Evolutionary conservation across 2,113 vertebrate genomes (phyloP).

Genomic region (Natator depressus): DNA sequence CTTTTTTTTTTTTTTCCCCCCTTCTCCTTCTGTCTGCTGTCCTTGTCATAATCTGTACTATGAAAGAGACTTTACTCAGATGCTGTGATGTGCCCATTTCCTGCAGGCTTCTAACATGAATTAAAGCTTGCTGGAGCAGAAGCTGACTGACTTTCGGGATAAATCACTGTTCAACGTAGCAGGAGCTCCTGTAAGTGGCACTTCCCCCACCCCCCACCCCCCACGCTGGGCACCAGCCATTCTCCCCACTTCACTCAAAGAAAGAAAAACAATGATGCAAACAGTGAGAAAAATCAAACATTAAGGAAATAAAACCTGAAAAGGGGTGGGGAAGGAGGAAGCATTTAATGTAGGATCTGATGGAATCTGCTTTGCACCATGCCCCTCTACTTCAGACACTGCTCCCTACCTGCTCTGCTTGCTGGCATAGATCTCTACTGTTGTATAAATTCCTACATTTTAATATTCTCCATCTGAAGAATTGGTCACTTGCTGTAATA

Average conservation of each 20-base stretch:
- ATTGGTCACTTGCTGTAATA: neutral
- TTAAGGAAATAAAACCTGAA: conserved; percentile 46
- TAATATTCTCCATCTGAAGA: neutral
- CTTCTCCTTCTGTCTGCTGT: conserved; percentile 11
- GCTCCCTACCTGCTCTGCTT: neutral
- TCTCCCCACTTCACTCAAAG: neutral
- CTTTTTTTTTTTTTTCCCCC: neutral
- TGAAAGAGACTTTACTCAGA: conserved; percentile 61
- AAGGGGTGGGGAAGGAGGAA: neutral
- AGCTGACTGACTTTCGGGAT: conserved; percentile 29
- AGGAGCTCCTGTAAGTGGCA: conserved; percentile 38
- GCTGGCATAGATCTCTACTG: neutral
- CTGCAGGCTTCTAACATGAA: conserved; percentile 48
- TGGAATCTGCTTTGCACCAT: neutral
- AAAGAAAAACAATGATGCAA: fast-evolving
- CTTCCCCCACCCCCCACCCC: neutral
- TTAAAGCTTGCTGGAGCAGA: conserved; percentile 57
- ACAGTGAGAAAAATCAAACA: conserved; percentile 32
- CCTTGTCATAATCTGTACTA: conserved; percentile 48
- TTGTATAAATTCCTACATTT: neutral
- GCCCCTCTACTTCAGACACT: neutral
- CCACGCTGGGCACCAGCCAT: neutral
- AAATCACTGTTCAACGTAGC: conserved; percentile 14
- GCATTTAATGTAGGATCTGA: neutral
- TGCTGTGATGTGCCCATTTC: conserved; percentile 56